Evolutionary conservation across 2,113 vertebrate species (phyloP).

Genomic region (Salvelinus namaycush): DNA sequence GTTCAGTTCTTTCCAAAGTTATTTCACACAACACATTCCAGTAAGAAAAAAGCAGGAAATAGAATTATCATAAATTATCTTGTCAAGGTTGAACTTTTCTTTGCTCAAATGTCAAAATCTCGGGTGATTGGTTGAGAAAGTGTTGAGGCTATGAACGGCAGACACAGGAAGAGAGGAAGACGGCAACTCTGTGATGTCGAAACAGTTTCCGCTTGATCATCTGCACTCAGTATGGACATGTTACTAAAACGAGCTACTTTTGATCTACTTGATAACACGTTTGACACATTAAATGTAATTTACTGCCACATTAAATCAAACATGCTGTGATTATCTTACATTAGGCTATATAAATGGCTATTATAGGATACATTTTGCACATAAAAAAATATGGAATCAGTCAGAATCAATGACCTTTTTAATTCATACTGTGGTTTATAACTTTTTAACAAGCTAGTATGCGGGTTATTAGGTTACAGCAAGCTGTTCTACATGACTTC

Average conservation of each 20-base stretch:
- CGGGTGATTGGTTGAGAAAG: conserved; percentile 57
- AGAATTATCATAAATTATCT: no score
- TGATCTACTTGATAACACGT: not conserved
- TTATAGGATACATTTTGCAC: no score
- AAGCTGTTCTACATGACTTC: not conserved
- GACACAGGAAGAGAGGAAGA: conserved; percentile 36
- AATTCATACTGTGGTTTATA: no score
- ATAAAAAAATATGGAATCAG: no score
- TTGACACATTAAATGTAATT: not conserved
- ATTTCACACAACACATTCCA: not conserved
- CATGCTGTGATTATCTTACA: not conserved
- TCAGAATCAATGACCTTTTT: no score
- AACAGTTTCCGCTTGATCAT: conserved; percentile 40
- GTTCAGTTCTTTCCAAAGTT: no score
- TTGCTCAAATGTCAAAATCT: conserved; percentile 51
- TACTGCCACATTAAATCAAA: not conserved
- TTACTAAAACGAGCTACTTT: not conserved
- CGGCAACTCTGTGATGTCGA: conserved; percentile 51
- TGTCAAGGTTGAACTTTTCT: not conserved
- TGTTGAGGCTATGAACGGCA: conserved; percentile 26
- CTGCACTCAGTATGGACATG: not conserved
- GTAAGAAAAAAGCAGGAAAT: not conserved
- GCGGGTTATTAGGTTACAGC: not conserved
- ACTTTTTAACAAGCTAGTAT: not conserved
- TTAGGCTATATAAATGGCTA: no score